These are phyloP conservation scores for Amblyteles armatorius DNA, from an alignment of 2,888 invertebrate species.

Conservation along the genomic window DNA sequence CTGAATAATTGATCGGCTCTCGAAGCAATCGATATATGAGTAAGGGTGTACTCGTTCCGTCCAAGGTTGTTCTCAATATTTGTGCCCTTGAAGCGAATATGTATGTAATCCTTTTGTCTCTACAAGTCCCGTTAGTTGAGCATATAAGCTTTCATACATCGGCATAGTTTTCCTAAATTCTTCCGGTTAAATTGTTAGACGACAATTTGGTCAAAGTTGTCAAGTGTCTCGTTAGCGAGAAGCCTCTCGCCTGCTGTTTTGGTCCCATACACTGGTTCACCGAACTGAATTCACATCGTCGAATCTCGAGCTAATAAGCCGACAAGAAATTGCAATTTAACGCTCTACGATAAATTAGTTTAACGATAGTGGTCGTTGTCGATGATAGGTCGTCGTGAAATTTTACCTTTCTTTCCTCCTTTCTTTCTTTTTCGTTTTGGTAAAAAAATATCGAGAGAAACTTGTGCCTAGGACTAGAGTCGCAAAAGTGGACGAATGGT, in stretches of 20 bases:
- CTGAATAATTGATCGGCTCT: conserved; percentile 80
- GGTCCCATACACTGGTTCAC: conserved; percentile 58
- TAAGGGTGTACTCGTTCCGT: conserved; percentile 55
- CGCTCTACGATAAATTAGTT: conserved; percentile 11
- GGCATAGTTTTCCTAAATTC: background rate
- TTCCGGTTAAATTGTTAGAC: conserved; percentile 4
- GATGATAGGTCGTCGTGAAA: conserved; percentile 50
- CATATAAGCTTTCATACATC: background rate
- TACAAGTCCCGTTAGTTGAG: conserved; percentile 6
- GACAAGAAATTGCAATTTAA: conserved; percentile 12
- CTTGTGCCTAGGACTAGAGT: conserved; percentile 60
- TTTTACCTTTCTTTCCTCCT: conserved; percentile 10
- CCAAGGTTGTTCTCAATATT: conserved; percentile 60
- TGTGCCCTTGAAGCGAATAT: conserved; percentile 44
- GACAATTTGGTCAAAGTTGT: conserved; percentile 29
- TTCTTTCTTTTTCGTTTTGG: conserved; percentile 14
- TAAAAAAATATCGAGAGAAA: conserved; percentile 62
- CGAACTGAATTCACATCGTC: conserved; percentile 25
- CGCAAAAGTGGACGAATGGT: conserved; percentile 58
- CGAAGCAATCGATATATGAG: conserved; percentile 77
- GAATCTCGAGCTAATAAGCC: conserved; percentile 19
- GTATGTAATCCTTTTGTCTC: conserved; percentile 28
- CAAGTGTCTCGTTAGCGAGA: conserved; percentile 37
- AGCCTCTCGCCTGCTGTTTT: conserved; percentile 30
- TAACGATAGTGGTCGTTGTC: conserved; percentile 48